These are phyloP conservation scores for Corythoichthys intestinalis DNA, from an alignment of 2,113 vertebrate species.

Conservation along the genomic window DNA sequence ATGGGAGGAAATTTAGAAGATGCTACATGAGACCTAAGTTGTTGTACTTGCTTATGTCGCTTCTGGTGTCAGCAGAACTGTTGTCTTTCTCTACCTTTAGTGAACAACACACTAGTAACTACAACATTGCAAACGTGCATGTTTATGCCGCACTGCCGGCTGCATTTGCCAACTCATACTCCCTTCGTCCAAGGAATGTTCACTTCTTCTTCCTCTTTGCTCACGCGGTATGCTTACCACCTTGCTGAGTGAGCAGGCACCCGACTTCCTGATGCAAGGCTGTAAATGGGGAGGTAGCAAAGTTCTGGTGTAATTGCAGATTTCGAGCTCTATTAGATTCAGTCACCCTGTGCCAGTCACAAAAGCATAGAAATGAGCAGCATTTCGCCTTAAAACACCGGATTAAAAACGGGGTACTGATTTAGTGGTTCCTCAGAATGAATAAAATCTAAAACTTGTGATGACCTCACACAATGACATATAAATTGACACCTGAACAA, in stretches of 20 bases:
- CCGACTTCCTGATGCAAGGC: slow-evolving; percentile 56
- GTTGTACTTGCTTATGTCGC: slow-evolving; percentile 25
- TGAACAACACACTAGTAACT: slow-evolving; percentile 31
- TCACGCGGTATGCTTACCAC: slow-evolving; percentile 45
- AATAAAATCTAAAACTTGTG: not conserved
- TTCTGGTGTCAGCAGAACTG: slow-evolving; percentile 2
- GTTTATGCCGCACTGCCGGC: slow-evolving; percentile 11
- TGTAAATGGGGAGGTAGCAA: slow-evolving; percentile 46
- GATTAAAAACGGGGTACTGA: too few species aligned
- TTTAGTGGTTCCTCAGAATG: not conserved
- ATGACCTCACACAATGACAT: not conserved
- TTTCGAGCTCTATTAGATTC: not conserved
- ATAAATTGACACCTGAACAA: not conserved
- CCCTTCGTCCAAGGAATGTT: slow-evolving; percentile 50
- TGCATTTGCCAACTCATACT: slow-evolving; percentile 12
- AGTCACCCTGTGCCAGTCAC: too few species aligned
- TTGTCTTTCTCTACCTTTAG: slow-evolving; percentile 42
- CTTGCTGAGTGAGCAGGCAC: slow-evolving; percentile 49
- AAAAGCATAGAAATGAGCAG: too few species aligned
- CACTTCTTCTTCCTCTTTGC: slow-evolving; percentile 33
- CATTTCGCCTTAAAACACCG: too few species aligned
- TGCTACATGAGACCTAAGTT: too few species aligned
- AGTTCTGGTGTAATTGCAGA: not conserved
- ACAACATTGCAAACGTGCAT: slow-evolving; percentile 2
- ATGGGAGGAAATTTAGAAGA: not conserved